phyloP scores from a whole-genome alignment of 2,113 vertebrate species.

The Macrotis lagotis region DNA sequence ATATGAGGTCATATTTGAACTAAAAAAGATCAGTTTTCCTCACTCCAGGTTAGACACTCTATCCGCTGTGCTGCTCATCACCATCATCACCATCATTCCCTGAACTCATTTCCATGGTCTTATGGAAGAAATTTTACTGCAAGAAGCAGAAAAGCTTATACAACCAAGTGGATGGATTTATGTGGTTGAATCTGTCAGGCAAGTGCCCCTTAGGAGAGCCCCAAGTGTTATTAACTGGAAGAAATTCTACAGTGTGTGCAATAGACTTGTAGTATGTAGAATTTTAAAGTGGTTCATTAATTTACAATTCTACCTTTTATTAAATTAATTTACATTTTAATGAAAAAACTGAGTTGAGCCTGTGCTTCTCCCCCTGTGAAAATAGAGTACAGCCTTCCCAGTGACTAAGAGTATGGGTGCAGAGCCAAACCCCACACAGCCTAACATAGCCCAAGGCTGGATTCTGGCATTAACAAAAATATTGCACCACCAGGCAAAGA shows the following conservation, averaged over 20 bases:
- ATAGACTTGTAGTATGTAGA: constrained; percentile 73
- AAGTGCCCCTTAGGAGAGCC: constrained; percentile 11
- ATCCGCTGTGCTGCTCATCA: background rate
- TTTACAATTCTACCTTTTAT: constrained; percentile 83
- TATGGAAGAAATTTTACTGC: rapidly evolving
- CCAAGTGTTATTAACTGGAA: constrained; percentile 60
- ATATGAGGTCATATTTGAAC: background rate
- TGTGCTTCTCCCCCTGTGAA: background rate
- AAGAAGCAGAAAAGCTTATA: background rate
- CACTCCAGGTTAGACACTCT: background rate
- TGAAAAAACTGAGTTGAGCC: constrained; percentile 71
- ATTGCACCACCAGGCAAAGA: background rate
- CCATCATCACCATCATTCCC: background rate
- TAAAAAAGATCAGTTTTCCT: background rate
- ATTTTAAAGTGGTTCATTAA: constrained; percentile 81
- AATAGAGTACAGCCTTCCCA: background rate
- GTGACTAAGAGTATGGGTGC: background rate
- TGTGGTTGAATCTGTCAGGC: constrained; percentile 11
- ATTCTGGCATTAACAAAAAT: background rate
- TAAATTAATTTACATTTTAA: constrained; percentile 86
- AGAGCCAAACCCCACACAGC: background rate
- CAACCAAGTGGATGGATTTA: background rate
- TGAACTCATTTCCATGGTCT: background rate
- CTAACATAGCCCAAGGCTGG: background rate
- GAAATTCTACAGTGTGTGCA: constrained; percentile 61